These are phyloP conservation scores for Drosophila paranaensis DNA, from an alignment of 2,888 invertebrate species.

Conservation along the genomic window DNA sequence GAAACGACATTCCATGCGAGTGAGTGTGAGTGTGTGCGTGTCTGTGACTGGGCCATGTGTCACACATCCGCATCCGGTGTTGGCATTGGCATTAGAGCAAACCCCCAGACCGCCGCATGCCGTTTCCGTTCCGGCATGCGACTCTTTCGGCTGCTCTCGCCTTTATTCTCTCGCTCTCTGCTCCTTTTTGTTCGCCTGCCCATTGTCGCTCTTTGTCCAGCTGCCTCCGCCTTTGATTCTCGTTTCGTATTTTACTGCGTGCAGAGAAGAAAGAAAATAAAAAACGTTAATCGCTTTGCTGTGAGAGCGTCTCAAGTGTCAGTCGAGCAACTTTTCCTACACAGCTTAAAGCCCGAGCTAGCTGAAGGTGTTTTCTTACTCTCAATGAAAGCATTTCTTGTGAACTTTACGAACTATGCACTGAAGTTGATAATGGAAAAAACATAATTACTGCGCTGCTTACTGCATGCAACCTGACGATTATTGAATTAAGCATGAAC, in stretches of 20 bases:
- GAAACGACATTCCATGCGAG: slow-evolving; percentile 33
- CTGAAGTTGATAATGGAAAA: background rate
- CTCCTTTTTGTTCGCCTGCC: slow-evolving; percentile 22
- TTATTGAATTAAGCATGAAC: background rate
- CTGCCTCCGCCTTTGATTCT: slow-evolving; percentile 13
- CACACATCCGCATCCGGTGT: slow-evolving; percentile 68
- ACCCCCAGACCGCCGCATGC: slow-evolving; percentile 48
- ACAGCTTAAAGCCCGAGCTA: slow-evolving; percentile 2
- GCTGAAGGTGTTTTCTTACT: background rate
- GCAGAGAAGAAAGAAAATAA: slow-evolving; percentile 5
- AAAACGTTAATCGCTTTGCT: slow-evolving; percentile 38
- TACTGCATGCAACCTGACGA: slow-evolving; percentile 1
- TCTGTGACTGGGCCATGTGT: slow-evolving; percentile 58
- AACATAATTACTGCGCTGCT: slow-evolving; percentile 2
- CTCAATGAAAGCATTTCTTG: background rate
- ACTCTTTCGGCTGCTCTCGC: slow-evolving; percentile 51
- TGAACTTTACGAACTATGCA: background rate
- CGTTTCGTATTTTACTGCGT: slow-evolving; percentile 24
- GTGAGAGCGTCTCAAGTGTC: slow-evolving; percentile 44
- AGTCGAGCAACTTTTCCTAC: slow-evolving; percentile 51
- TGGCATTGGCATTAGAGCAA: slow-evolving; percentile 73
- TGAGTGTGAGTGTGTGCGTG: background rate
- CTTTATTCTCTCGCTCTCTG: slow-evolving; percentile 35
- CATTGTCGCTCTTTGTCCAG: slow-evolving; percentile 30
- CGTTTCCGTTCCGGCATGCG: slow-evolving; percentile 64